Conservation (phyloP, 2,888 invertebrate genomes). For the Serripes groenlandicus region DNA sequence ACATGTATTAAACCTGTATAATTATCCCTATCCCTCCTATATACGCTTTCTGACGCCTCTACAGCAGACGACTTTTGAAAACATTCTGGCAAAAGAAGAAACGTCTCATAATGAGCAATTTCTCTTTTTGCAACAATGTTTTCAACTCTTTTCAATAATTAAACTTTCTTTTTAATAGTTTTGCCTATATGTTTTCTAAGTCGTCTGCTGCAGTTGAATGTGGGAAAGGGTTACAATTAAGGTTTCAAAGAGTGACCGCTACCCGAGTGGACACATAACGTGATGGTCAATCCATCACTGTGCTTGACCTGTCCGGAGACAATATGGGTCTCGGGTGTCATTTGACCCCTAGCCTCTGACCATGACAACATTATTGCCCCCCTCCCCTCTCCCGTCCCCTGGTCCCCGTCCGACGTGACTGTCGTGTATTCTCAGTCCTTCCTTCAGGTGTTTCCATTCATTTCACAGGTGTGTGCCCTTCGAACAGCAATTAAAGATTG, state of each 20-base stretch:
- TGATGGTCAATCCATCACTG: constrained; percentile 7
- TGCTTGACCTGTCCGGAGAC: constrained; percentile 10
- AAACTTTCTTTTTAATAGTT: not conserved
- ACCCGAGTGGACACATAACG: not conserved
- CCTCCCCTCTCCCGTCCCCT: not conserved
- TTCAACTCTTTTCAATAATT: no score
- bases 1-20: no score
- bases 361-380: no score
- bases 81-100: not conserved
- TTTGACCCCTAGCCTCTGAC: constrained; percentile 20
- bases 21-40: no score
- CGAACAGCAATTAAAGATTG: not conserved
- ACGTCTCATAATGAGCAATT: not conserved
- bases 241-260: not conserved
- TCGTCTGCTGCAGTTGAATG: not conserved
- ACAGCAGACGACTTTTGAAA: no score
- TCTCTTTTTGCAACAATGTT: not conserved
- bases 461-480: constrained; percentile 2
- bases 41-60: no score
- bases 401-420: constrained; percentile 7
- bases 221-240: not conserved
- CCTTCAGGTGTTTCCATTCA: constrained; percentile 23
- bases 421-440: no score
- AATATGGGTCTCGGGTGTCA: constrained; percentile 21
- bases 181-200: not conserved